These are phyloP conservation scores for Drosophila neutralis DNA, from an alignment of 2,888 invertebrate genomes.

Conservation along the genomic window DNA sequence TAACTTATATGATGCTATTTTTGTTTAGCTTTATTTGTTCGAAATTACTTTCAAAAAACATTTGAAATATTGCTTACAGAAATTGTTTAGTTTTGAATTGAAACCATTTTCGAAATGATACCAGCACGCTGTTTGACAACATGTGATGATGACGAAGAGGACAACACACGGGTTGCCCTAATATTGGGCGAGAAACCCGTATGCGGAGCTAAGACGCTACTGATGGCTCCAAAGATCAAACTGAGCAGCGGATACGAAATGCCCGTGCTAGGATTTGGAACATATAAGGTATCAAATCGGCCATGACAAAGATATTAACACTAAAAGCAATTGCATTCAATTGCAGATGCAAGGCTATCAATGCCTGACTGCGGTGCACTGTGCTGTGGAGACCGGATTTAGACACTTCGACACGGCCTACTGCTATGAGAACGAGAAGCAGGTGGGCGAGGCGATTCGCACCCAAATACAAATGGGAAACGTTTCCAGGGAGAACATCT, in stretches of 20 bases:
- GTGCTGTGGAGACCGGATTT: slow-evolving; percentile 86
- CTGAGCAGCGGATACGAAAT: slow-evolving; percentile 88
- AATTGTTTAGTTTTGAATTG: slow-evolving; percentile 20
- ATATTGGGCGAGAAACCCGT: slow-evolving; percentile 57
- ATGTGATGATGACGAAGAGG: slow-evolving; percentile 56
- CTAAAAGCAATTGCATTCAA: background rate
- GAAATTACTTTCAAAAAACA: slow-evolving; percentile 22
- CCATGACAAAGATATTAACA: background rate
- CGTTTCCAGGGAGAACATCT: slow-evolving; percentile 84
- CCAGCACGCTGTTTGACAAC: slow-evolving; percentile 52
- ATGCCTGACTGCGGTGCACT: slow-evolving; percentile 82
- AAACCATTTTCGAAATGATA: slow-evolving; percentile 46
- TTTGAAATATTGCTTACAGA: slow-evolving; percentile 4
- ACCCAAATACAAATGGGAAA: slow-evolving; percentile 84
- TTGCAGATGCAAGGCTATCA: slow-evolving; percentile 71
- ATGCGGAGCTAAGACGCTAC: slow-evolving; percentile 44
- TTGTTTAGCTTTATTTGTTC: slow-evolving; percentile 2
- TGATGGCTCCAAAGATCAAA: slow-evolving; percentile 86
- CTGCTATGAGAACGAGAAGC: slow-evolving; percentile 85
- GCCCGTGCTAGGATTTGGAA: slow-evolving; percentile 90
- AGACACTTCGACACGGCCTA: slow-evolving; percentile 86
- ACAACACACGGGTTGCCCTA: slow-evolving; percentile 40
- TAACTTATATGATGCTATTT: slow-evolving; percentile 1
- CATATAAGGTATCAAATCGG: slow-evolving; percentile 73
- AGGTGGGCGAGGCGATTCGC: slow-evolving; percentile 85